Evolutionary conservation across 2,797 vertebrate species (phyloP).

Genomic region (Parambassis ranga): DNA sequence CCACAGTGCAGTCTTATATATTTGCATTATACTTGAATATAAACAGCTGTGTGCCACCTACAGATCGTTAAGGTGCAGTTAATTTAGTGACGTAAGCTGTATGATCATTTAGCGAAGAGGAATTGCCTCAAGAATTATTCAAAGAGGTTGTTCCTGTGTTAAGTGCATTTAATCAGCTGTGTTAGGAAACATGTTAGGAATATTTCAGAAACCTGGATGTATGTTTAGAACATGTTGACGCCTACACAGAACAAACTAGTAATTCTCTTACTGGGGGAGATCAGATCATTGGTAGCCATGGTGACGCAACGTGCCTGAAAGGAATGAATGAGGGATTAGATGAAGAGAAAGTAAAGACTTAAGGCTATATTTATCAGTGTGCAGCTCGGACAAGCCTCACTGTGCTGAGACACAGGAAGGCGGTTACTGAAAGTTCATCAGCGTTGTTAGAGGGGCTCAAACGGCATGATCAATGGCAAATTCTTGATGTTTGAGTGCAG

Average conservation of each 20-base stretch:
- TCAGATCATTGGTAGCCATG: conserved; percentile 64
- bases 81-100: not conserved
- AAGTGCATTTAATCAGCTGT: conserved; percentile 28
- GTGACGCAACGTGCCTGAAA: conserved; percentile 60
- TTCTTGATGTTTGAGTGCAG: conserved; percentile 34
- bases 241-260: not conserved
- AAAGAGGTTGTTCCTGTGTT: not conserved
- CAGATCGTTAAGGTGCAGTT: not conserved
- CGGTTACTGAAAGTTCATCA: conserved; percentile 17
- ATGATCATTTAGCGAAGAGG: not conserved
- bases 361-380: conserved; percentile 64
- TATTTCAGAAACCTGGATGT: conserved; percentile 7
- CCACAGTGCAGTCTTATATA: not conserved
- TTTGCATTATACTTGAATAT: too few species aligned
- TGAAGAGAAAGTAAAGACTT: conserved; percentile 50
- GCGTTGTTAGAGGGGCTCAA: conserved; percentile 6
- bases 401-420: conserved; percentile 14
- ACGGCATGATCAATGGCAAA: conserved; percentile 8
- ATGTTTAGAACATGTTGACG: not conserved
- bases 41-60: too few species aligned
- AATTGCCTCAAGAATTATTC: conserved; percentile 31
- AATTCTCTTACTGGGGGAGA: conserved; percentile 10
- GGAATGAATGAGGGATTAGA: conserved; percentile 75
- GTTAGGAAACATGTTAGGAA: conserved; percentile 27
- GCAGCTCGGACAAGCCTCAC: conserved; percentile 32